Evolutionary conservation across 2,888 invertebrate genomes (phyloP).

Genomic region (Ecdyonurus torrentis): DNA sequence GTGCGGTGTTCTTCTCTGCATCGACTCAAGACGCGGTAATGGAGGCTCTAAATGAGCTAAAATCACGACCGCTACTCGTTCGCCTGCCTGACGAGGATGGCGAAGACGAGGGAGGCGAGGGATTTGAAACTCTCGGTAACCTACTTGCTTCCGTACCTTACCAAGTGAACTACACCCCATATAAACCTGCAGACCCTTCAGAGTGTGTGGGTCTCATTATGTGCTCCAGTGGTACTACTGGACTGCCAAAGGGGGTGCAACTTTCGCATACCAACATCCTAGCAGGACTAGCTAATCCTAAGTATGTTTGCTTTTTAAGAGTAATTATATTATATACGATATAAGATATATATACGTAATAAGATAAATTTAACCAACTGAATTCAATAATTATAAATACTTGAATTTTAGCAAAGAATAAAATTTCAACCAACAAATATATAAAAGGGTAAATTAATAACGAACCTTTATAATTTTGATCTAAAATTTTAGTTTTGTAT

Average conservation of each 20-base stretch:
- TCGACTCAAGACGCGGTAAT: background rate
- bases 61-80: background rate
- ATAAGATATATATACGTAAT: no score
- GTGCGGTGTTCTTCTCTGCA: slow-evolving; percentile 18
- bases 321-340: no score
- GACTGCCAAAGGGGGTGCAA: slow-evolving; percentile 61
- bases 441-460: no score
- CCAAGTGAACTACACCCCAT: background rate
- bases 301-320: no score
- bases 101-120: background rate
- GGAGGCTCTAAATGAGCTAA: background rate
- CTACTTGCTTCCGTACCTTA: background rate
- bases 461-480: no score
- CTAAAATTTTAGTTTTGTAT: no score
- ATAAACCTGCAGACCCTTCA: background rate
- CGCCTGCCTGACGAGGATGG: background rate
- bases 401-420: no score
- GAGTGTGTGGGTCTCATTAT: slow-evolving; percentile 38
- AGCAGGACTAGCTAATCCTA: slow-evolving; percentile 10
- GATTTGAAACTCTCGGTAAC: background rate
- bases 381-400: no score
- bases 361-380: no score
- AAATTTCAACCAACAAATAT: no score
- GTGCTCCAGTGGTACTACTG: slow-evolving; percentile 65
- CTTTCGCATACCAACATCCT: slow-evolving; percentile 49